Conservation (phyloP, 92 coral and sea anemone species). For the Desmophyllum pertusum region DNA sequence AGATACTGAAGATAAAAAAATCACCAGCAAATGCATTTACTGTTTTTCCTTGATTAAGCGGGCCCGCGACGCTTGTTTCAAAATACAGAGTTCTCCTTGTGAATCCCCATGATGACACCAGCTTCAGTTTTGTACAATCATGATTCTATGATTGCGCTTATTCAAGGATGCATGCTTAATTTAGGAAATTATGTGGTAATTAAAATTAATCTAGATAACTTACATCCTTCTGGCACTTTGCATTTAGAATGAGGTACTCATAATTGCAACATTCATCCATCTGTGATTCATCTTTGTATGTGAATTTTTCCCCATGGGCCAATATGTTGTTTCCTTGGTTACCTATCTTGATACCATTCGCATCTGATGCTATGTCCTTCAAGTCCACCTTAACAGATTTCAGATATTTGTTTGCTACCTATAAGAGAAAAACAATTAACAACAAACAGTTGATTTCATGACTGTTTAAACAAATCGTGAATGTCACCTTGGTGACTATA, state of each 20-base stretch:
- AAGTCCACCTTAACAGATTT: conserved; percentile 57
- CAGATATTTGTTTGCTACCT: conserved; percentile 60
- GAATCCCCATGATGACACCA: too few relatives aligned
- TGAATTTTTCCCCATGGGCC: conserved; percentile 41
- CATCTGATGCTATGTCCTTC: conserved; percentile 47
- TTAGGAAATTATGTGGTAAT: too few relatives aligned
- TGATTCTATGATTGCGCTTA: too few relatives aligned
- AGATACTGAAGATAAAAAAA: background rate
- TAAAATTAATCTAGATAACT: conserved; percentile 14
- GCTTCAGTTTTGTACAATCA: too few relatives aligned
- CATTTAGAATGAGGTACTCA: conserved; percentile 74
- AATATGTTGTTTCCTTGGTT: conserved; percentile 59
- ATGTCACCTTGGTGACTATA: too few relatives aligned
- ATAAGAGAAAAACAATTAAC: background rate
- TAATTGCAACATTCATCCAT: conserved; percentile 73
- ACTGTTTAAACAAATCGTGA: too few relatives aligned
- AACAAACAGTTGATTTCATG: background rate
- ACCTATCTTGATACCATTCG: conserved; percentile 29
- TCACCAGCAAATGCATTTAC: too few relatives aligned
- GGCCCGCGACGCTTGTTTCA: too few relatives aligned
- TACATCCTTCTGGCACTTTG: conserved; percentile 74
- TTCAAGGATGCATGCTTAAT: too few relatives aligned
- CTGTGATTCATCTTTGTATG: background rate
- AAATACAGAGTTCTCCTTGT: too few relatives aligned
- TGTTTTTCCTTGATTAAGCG: too few relatives aligned